Evolutionary conservation across 2,113 vertebrate species (phyloP).

Genomic region (Trinectes maculatus): DNA sequence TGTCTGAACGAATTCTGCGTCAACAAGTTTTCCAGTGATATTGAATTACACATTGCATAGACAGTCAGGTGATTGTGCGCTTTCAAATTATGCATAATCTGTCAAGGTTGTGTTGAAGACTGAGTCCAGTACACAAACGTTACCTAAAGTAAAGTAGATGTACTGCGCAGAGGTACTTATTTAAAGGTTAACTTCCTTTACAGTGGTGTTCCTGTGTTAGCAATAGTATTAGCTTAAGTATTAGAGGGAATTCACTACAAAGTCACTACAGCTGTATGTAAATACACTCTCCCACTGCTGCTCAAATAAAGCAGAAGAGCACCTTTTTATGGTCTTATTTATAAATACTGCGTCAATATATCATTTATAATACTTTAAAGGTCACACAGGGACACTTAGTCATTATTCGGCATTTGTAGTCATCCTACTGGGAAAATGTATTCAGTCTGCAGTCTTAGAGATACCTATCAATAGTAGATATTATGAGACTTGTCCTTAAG

Average conservation of each 20-base stretch:
- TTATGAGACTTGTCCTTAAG: slow-evolving; percentile 6
- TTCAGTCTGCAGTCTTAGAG: slow-evolving; percentile 9
- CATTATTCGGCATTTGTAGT: too few relatives aligned
- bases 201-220: not conserved
- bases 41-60: not conserved
- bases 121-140: not conserved
- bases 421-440: slow-evolving; percentile 10
- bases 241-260: not conserved
- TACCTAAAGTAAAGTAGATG: too few relatives aligned
- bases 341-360: not conserved
- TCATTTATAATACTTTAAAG: slow-evolving; percentile 1
- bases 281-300: not conserved
- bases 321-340: not conserved
- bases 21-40: not conserved
- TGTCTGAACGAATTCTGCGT: not conserved
- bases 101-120: not conserved
- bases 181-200: not conserved
- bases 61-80: not conserved
- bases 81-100: not conserved
- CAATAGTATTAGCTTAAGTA: not conserved
- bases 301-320: not conserved
- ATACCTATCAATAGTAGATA: slow-evolving; percentile 42
- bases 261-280: not conserved
- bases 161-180: too few relatives aligned
- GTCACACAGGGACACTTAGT: slow-evolving; percentile 9